Evolutionary conservation across 2,797 vertebrate species (phyloP).

Genomic region (Enteromius afrohamiltoni): DNA sequence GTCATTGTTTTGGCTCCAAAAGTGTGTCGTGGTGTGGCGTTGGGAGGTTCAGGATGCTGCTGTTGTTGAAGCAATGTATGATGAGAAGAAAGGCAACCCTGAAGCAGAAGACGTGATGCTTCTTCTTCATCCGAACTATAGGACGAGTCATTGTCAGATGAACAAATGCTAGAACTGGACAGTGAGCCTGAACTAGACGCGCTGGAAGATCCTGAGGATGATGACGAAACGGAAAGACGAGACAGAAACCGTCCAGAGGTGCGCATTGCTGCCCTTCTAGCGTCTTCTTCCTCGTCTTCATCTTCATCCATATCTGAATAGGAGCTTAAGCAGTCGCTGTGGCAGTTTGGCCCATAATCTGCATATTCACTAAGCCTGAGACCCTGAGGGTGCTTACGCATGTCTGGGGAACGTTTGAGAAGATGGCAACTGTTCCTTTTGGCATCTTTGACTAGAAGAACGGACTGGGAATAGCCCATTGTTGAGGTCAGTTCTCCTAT

Average conservation of each 20-base stretch:
- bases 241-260: constrained; percentile 87
- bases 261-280: constrained; percentile 65
- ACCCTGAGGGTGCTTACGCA: constrained; percentile 78
- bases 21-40: constrained; percentile 72
- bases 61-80: constrained; percentile 88
- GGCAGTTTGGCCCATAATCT: constrained; percentile 87
- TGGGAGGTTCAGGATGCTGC: constrained; percentile 77
- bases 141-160: constrained; percentile 95
- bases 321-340: constrained; percentile 93
- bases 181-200: constrained; percentile 92
- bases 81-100: constrained; percentile 83
- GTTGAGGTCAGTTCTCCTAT: constrained; percentile 70
- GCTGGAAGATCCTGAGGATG: constrained; percentile 91
- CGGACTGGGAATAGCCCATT: constrained; percentile 80
- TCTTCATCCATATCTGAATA: constrained; percentile 94
- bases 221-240: constrained; percentile 88
- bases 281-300: constrained; percentile 82
- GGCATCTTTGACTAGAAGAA: constrained; percentile 81
- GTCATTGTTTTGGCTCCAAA: constrained; percentile 83
- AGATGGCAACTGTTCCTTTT: constrained; percentile 70
- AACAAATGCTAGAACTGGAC: constrained; percentile 95
- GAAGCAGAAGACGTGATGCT: constrained; percentile 86
- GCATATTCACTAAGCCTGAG: constrained; percentile 83
- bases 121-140: constrained; percentile 95
- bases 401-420: constrained; percentile 70